Evolutionary conservation across 30 jellyfish, hydroid and myxozoan species (phyloP), one percentile per base, ranked within the genome.

Genomic region (Pelagia noctiluca): DNA sequence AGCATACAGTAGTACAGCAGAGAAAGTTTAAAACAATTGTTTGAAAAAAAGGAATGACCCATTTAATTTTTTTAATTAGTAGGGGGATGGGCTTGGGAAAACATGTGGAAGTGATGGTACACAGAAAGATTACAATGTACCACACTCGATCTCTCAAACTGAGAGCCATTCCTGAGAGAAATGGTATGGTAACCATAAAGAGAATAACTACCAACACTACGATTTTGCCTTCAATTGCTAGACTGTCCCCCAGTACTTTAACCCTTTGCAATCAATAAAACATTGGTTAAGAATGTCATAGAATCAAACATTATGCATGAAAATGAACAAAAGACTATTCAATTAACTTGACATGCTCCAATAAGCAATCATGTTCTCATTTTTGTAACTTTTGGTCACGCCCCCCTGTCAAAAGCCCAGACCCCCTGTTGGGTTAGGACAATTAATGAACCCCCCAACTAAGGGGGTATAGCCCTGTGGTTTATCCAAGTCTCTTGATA

Each of bases 61-160:
- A n/a, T n/a, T n/a, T n/a, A n/a, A n/a, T n/a, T n/a, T n/a, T 42
- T 42, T 42, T 42, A 42, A 42, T 42, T 42, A 42, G 57, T 5
- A 42, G 57, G 57, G 16, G 57, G 57, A 42, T 42, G 57, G 57
- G 57, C 12, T 42, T 42, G 57, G 57, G 57, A 42, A 42, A 42
- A 42, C 57, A 42, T 42, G 16, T 42, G 57, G 57, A 42, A 42
- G 57, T 42, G 57, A 42, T 42, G 57, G 57, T 42, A 42, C 57
- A 42, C 57, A 42, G 57, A 42, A 42, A 42, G 16, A 42, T 42
- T 42, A 42, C 8, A 42, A 42, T 42, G 12, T 42, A 42, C 57
- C 57, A 42, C 12, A 42, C 57, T 42, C 57, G 57, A 42, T 42
- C 57, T 42, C 57, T 42, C 57, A 42, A 5, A 42, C 16, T 42